phyloP scores from a whole-genome alignment of 2,797 vertebrate genomes.

The Falco rusticolus region DNA sequence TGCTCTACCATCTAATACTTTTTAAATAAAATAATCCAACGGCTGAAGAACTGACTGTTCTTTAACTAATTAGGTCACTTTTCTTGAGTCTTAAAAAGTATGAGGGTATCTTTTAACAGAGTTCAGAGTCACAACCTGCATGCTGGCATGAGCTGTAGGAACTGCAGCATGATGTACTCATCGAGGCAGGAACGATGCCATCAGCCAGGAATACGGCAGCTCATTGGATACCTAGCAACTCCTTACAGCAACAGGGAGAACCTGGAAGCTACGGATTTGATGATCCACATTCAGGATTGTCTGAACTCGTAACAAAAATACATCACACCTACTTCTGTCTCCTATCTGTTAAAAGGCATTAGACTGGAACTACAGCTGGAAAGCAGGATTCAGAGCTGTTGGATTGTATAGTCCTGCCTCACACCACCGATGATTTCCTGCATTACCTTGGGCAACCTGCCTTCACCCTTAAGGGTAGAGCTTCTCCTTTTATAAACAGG shows the following conservation, averaged over 20 bases:
- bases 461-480: neutral
- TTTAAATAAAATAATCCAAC: neutral
- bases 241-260: neutral
- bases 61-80: neutral
- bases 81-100: neutral
- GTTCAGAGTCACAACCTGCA: neutral
- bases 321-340: neutral
- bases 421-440: neutral
- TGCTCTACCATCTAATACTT: neutral
- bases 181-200: neutral
- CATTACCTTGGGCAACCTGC: neutral
- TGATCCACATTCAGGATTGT: neutral
- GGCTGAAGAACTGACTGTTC: neutral
- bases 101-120: neutral
- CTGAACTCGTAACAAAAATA: neutral
- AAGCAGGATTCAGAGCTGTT: neutral
- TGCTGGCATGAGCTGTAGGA: accelerated
- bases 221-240: neutral
- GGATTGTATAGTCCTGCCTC: neutral
- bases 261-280: neutral
- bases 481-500: neutral
- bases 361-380: neutral
- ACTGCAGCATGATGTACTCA: neutral
- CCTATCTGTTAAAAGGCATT: neutral
- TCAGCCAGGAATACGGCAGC: neutral